Base-by-base conservation (phyloP, 1,140 invertebrate genomes). In the Sitodiplosis mosellana region DNA sequence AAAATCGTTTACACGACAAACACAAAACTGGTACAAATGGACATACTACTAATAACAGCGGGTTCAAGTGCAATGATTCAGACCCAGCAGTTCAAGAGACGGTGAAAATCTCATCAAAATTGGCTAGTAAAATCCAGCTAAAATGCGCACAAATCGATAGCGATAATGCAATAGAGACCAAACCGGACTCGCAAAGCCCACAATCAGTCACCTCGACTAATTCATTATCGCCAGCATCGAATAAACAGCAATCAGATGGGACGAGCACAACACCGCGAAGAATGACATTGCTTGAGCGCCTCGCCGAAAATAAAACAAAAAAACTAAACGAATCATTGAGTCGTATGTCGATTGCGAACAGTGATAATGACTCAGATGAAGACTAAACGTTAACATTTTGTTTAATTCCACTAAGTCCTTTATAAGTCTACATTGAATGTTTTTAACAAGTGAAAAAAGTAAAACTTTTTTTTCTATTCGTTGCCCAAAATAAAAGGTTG, bases 261-360 rank as follows among this genome's bases (percentile, higher is more conserved):
- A 7, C 12, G 8, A 27, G 27, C 2, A 27, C 44, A 17, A 38
- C 36, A 38, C 15, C 36, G 36, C 11, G 12, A 48, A 45, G 53
- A 20, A 49, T 54, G 7, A 48, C 51, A 54, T 54, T 34, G 52
- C 54, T 53, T 45, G 56, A 47, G 57, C 57, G 15, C 43, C 57
- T 54, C 33, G 46, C 44, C 2, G 50, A 54, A n/a, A 49, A 49
- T 14, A 52, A 47, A 46, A 34, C 37, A 18, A 51, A 46, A 45
- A 47, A 38, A 38, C 34, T 49, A 12, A 40, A 48, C 12, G 49
- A 53, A 11, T 60, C 58, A 44, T 53, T 60, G 34, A 4, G 4
- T 5, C 27, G 27, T 27, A 27, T 27, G 27, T 27, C 27, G 27
- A 27, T 27, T 27, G 27, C 27, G 10, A 27, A 27, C 27, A 27